Base-by-base conservation (phyloP, 2,888 invertebrate species). In the Metellina segmentata region DNA sequence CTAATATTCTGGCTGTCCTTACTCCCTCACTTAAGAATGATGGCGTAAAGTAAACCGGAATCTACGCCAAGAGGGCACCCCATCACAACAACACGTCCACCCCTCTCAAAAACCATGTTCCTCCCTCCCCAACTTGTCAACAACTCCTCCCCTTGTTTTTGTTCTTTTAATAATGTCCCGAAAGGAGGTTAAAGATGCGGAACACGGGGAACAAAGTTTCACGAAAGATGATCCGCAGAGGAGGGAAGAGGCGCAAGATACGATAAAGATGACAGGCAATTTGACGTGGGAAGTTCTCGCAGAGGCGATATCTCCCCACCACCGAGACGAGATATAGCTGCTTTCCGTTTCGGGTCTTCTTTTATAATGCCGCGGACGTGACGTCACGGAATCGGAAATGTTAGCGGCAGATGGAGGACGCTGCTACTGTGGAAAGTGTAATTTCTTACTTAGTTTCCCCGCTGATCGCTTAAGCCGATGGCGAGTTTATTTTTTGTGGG, bases 241-340 rank as follows among this genome's bases (percentile, higher is more conserved):
- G 61, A 61, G 34, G 51, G 7, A 11, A 7, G 72, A 11, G 34
- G 72, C 19, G 11, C 11, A 11, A 11, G 72, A 20, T n/a, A 51
- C 20, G 79, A 79, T 79, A 79, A 79, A 53, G 53, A 79, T 79
- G 79, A 53, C 79, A 79, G 61, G 61, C 79, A 53, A 79, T 79
- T 79, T 8, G 79, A 78, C 51, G 78, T 34, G 48, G 20, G 34
- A 8, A 74, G 20, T 20, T 78, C 51, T 51, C 19, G 19, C 34
- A 34, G 34, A 34, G 34, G 34, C 11, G 79, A 20, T 77, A 49
- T 77, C 49, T 77, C 51, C n/a, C 49, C 11, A 0, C 49, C 11
- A 0, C 13, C 77, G 77, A 77, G 13, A 53, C 49, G 79, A 79
- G 79, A 79, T 79, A 79, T 53, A 8, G 79, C 53, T 34, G 61